Base-by-base conservation (phyloP, 2,888 invertebrate genomes). In the Zele albiditarsus region DNA sequence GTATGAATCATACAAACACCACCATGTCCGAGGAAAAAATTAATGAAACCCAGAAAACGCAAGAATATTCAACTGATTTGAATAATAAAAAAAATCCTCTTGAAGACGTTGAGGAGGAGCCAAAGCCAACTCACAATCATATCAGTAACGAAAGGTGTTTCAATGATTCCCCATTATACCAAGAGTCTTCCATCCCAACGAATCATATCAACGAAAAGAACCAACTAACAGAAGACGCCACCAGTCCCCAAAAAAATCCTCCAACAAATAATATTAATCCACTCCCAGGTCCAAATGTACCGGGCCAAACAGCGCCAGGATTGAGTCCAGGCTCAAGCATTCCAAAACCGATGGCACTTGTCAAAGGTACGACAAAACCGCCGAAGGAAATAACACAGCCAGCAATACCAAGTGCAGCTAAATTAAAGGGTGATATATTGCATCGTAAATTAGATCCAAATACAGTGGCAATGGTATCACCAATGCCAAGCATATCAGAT, bases 311-410 rank as follows among this genome's bases (percentile, higher is more conserved):
- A 8, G 76, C 72, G 66, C 79, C 81, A 5, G 80, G 79, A 33
- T 63, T 76, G 58, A 80, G 81, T 72, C 87, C 91, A 73, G 89
- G 92, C 80, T 91, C 95, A 6, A 95, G 95, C 23, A 95, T 97
- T 82, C 97, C 97, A 0, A 97, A 97, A 89, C 97, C 97, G 1
- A 97, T 96, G 60, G 96, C 97, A 10, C 95, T 97, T 74, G 95
- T 97, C 38, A 97, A 97, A 91, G 97, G 97, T 79, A 96, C 95
- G 28, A 94, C 94, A 78, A 96, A 97, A 89, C 91, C 93, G 83
- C 89, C 93, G 79, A 91, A 92, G 88, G 93, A 93, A 73, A 84
- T 81, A 60, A 83, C 82, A 73, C 77, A 85, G 4, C 75, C 86
- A 88, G 91, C 85, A 89, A 90, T 88, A 86, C 91, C 87, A 82